phyloP scores from a whole-genome alignment of 2,888 invertebrate species.

The Aphidoletes aphidimyza region DNA sequence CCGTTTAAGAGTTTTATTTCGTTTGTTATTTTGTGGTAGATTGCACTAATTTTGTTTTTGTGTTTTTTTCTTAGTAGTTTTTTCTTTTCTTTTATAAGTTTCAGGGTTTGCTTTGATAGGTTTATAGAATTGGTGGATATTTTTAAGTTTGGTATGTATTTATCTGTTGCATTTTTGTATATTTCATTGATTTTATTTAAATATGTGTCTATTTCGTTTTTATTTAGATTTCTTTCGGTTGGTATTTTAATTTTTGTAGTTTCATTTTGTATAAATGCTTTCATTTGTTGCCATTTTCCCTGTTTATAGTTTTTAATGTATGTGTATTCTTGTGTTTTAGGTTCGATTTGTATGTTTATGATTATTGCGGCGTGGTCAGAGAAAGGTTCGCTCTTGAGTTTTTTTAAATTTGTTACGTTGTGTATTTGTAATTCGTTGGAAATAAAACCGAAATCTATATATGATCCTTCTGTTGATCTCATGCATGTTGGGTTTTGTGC shows the following conservation, averaged over 20 bases:
- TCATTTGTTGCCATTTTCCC: background rate
- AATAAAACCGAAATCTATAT: conserved; percentile 5
- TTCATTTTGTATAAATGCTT: background rate
- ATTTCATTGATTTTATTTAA: background rate
- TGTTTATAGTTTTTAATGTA: background rate
- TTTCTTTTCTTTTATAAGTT: conserved; percentile 13
- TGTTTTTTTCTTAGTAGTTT: conserved; percentile 5
- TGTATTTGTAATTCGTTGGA: background rate
- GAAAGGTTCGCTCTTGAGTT: background rate
- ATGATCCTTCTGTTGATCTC: background rate
- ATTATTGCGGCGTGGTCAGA: background rate
- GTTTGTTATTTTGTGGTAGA: background rate
- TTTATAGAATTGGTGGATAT: background rate
- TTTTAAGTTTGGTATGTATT: background rate
- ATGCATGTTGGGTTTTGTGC: background rate
- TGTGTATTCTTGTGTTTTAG: background rate
- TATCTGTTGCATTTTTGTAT: background rate
- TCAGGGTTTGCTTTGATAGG: background rate
- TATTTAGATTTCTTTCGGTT: background rate
- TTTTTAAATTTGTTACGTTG: background rate
- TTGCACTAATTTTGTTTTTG: background rate
- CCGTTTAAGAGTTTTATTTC: background rate
- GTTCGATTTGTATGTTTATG: background rate
- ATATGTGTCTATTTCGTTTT: background rate
- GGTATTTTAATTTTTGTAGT: background rate